Conservation (phyloP, 1,140 invertebrate genomes). For the Papilio helenus region DNA sequence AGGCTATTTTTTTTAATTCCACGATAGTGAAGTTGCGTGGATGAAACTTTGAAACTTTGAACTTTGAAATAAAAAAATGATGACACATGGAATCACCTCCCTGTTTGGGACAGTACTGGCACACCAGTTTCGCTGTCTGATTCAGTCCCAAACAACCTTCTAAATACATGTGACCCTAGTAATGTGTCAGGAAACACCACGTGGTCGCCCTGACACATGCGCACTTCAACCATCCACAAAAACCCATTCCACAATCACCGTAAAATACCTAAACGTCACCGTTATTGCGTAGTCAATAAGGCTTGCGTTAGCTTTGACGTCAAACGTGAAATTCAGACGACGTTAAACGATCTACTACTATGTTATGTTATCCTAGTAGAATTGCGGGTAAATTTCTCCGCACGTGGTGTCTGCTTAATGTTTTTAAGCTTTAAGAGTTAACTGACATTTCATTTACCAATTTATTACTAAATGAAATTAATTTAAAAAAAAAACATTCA, state of each 20-base stretch:
- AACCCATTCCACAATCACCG: background rate
- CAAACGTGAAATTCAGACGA: background rate
- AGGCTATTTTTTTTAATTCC: too few species aligned
- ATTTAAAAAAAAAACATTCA: too few species aligned
- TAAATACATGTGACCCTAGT: background rate
- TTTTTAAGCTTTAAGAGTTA: too few species aligned
- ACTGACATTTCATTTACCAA: too few species aligned
- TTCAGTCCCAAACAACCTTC: too few species aligned
- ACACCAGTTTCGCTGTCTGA: too few species aligned
- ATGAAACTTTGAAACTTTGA: too few species aligned
- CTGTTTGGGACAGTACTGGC: too few species aligned
- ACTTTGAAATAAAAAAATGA: too few species aligned
- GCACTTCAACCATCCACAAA: background rate
- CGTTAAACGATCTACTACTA: background rate
- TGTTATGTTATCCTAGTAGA: slow-evolving; percentile 41
- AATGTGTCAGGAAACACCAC: background rate
- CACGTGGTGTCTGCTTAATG: background rate
- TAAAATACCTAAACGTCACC: background rate
- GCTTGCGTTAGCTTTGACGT: background rate
- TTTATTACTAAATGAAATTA: too few species aligned
- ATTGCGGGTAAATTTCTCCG: slow-evolving; percentile 44
- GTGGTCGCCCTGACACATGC: background rate
- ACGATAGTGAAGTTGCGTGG: too few species aligned
- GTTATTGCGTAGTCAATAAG: background rate
- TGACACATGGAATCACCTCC: too few species aligned